Evolutionary conservation across 2,113 vertebrate species (phyloP), one percentile per base, ranked within the genome.

Genomic region (Ammodramus savannarum): DNA sequence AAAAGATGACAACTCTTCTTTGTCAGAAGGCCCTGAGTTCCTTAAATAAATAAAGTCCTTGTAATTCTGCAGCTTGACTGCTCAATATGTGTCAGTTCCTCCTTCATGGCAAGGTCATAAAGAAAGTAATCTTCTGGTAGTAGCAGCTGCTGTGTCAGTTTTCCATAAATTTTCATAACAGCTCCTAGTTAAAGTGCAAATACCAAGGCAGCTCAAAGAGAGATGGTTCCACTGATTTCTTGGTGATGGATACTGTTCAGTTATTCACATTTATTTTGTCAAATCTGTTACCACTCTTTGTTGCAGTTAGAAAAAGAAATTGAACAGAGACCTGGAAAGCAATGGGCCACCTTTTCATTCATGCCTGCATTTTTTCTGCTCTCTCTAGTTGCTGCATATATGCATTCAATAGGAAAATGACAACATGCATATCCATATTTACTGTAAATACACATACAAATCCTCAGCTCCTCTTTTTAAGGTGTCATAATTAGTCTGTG

Each of bases 41-140:
- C 1, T 36, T 87, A 89, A 74, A 87, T 62, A 88, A 85, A 87
- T 85, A 83, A 87, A 91, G 73, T 93, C 43, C 32, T 51, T 67
- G 18, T 57, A 90, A 72, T 87, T 57, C 46, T 89, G 41, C 81
- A 89, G 81, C 58, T 85, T 94, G 71, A 96, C 77, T 92, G 73
- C 93, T 96, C 84, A 87, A 7, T 95, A 82, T 92, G 58, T 67
- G 77, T 78, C 73, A 93, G 77, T 79, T 92, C 72, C 74, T 82
- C 62, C 79, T 95, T 94, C 77, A 85, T 92, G 74, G 74, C 59
- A 91, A 89, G 88, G 91, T 95, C 89, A 95, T 66, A 85, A 90
- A 81, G 54, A 89, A 94, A 88, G 34, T 85, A 89, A 76, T 82
- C 48, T 89, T 93, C 66, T 92, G 51, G 48, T 68, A 94, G 85